phyloP scores from a whole-genome alignment of 2,888 invertebrate genomes.

The Agriotes lineatus region DNA sequence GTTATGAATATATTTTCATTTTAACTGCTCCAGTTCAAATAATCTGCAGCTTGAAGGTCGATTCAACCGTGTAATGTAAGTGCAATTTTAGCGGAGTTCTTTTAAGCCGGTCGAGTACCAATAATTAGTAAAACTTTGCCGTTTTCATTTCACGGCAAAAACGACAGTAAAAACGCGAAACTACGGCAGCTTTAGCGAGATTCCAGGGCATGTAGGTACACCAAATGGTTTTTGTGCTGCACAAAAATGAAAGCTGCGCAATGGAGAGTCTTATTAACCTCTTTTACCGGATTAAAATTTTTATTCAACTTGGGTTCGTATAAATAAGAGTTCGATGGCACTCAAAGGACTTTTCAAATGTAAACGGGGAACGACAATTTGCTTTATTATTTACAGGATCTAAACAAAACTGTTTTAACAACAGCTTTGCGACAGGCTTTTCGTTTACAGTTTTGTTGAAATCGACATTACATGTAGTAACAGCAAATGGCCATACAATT shows the following conservation, averaged over 20 bases:
- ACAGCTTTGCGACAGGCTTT: too few relatives aligned
- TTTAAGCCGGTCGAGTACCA: constrained; percentile 13
- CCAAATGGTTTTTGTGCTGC: not conserved
- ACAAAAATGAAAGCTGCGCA: not conserved
- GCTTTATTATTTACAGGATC: too few relatives aligned
- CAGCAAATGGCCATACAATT: too few relatives aligned
- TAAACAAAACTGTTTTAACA: too few relatives aligned
- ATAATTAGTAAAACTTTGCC: constrained; percentile 32
- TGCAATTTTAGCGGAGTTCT: constrained; percentile 10
- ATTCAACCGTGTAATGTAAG: not conserved
- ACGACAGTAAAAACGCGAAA: constrained; percentile 2
- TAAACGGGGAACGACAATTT: too few relatives aligned
- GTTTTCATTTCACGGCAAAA: constrained; percentile 23
- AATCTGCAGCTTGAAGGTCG: not conserved
- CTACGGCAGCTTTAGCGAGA: not conserved
- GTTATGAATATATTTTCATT: too few relatives aligned
- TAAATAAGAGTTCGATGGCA: too few relatives aligned
- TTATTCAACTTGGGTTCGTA: not conserved
- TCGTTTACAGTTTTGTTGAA: too few relatives aligned
- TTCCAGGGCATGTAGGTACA: not conserved
- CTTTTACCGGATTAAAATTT: not conserved
- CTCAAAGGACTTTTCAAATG: too few relatives aligned
- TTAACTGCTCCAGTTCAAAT: constrained; percentile 12
- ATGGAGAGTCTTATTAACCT: not conserved
- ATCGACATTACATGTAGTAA: too few relatives aligned